Evolutionary conservation across 1,140 invertebrate genomes (phyloP).

Genomic region (Holotrichia oblita): DNA sequence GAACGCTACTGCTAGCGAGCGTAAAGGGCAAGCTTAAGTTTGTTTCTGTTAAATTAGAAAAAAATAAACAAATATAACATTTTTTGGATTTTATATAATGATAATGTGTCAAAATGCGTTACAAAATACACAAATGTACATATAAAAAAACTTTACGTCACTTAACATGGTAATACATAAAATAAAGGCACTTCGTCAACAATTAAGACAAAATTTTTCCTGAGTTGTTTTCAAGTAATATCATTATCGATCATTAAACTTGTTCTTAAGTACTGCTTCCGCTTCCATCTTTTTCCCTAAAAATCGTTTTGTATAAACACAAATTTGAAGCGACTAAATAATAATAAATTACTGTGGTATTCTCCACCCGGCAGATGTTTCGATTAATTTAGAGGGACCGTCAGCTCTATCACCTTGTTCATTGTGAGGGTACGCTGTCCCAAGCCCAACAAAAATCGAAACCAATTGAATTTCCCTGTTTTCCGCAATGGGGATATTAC

Average conservation of each 20-base stretch:
- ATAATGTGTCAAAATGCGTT: too few relatives aligned
- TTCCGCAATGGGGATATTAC: background rate
- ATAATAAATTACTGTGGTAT: background rate
- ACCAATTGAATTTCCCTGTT: background rate
- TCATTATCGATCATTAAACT: background rate
- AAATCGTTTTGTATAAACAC: background rate
- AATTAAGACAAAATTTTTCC: too few relatives aligned
- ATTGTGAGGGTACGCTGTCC: background rate
- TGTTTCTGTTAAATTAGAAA: too few relatives aligned
- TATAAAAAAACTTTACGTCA: too few relatives aligned
- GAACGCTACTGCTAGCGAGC: too few relatives aligned
- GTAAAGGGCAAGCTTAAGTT: too few relatives aligned
- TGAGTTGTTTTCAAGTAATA: too few relatives aligned
- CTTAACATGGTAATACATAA: too few relatives aligned
- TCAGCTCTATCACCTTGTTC: background rate
- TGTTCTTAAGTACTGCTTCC: background rate
- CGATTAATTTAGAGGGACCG: background rate
- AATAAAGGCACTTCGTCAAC: too few relatives aligned
- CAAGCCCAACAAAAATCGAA: background rate
- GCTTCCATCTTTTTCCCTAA: background rate
- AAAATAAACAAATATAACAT: too few relatives aligned
- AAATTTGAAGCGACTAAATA: background rate
- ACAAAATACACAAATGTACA: too few relatives aligned
- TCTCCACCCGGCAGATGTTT: background rate
- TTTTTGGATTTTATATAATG: too few relatives aligned